Percentiles rank a stretch among this genome's conserved stretches.
Conservation (phyloP, 2,888 invertebrate genomes). For the Hedychridium roseum region DNA sequence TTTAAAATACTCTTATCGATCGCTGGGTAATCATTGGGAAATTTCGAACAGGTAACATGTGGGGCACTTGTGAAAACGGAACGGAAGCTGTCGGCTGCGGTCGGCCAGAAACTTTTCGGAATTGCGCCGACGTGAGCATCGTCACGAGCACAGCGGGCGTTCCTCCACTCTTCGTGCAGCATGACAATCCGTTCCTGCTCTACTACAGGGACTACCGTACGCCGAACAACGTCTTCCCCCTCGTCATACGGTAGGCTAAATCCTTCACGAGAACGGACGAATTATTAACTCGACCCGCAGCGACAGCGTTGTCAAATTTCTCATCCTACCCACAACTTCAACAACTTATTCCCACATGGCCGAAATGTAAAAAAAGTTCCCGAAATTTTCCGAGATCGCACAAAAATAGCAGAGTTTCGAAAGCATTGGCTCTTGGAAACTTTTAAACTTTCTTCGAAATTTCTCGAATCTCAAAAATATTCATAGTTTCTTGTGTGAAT, state of each 20-base stretch:
- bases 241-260: constrained; percentile 78
- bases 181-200: constrained; percentile 77
- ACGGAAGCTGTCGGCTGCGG: constrained; percentile 90
- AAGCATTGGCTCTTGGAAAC: no score
- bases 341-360: no score
- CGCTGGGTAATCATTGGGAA: no score
- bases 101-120: constrained; percentile 88
- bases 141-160: constrained; percentile 81
- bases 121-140: constrained; percentile 89
- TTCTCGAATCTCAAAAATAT: background rate
- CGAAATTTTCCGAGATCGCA: no score
- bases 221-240: constrained; percentile 75
- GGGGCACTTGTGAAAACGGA: constrained; percentile 87
- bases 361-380: no score
- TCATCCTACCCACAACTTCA: no score
- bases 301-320: no score
- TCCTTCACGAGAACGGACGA: no score
- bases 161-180: constrained; percentile 73
- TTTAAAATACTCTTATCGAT: no score
- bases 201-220: constrained; percentile 77
- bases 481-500: background rate
- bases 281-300: no score
- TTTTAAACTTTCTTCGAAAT: background rate
- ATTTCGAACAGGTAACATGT: constrained; percentile 77
- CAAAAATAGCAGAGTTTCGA: no score